Conservation (phyloP, 1,140 invertebrate species). For the Fopius arisanus region DNA sequence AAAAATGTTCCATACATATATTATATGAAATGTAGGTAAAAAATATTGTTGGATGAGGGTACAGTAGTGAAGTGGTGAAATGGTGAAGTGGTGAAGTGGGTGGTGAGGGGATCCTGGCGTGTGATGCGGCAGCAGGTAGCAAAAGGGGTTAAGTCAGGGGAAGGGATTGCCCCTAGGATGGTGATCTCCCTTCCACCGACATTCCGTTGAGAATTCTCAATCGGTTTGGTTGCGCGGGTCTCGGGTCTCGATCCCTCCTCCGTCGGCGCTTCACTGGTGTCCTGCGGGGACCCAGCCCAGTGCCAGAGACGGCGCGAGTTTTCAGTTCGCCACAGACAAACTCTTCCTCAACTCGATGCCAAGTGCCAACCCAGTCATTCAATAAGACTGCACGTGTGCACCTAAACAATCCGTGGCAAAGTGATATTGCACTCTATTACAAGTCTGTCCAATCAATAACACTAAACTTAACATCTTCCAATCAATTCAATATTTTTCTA, state of each 20-base stretch:
- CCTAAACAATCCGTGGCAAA: background rate
- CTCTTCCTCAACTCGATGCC: conserved; percentile 42
- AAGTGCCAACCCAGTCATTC: conserved; percentile 43
- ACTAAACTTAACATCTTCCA: background rate
- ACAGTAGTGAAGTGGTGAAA: no score
- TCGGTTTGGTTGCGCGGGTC: background rate
- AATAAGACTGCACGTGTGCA: conserved; percentile 37
- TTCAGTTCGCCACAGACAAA: conserved; percentile 34
- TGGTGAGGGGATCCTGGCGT: background rate
- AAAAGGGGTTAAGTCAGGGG: conserved; percentile 33
- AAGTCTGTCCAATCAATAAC: background rate
- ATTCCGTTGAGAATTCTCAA: background rate
- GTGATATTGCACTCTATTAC: background rate
- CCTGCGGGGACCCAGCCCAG: conserved; percentile 44
- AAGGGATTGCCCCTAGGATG: background rate
- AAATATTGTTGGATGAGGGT: no score
- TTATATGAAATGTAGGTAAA: no score
- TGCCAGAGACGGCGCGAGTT: conserved; percentile 42
- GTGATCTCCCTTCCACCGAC: background rate
- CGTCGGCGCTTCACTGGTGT: conserved; percentile 30
- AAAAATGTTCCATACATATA: no score
- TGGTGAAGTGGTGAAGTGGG: no score
- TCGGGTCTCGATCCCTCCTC: conserved; percentile 32
- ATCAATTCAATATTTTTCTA: background rate
- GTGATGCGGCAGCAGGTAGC: conserved; percentile 29